Evolutionary conservation across 2,888 invertebrate species (phyloP), one percentile per base, ranked within the genome.

Genomic region (Frankliniella fusca): DNA sequence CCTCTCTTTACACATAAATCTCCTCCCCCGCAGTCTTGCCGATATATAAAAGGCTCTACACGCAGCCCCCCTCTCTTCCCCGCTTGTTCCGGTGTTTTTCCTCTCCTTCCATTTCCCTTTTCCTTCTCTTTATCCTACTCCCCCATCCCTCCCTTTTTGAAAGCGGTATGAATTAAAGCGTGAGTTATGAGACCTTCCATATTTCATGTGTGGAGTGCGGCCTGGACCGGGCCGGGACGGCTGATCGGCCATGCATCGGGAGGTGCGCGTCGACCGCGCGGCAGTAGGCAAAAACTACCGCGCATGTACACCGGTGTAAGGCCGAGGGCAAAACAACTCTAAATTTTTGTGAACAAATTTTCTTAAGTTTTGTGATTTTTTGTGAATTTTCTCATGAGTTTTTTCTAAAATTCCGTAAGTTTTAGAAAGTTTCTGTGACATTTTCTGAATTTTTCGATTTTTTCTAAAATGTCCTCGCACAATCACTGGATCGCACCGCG

Each of bases 1-100:
- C 70, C 70, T 70, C 70, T 70, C 70, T 70, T 70, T 70, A 70
- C 70, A 70, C 70, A 70, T 70, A 70, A 70, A 70, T 70, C 70
- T 70, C 70, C 15, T n/a, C n/a, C 15, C 2, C 70, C 70, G 11
- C 70, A 23, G 70, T 70, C 70, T 70, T 70, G 70, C 70, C 70
- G 70, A 70, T 70, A 20, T 70, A 70, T 70, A 70, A 70, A 70
- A 11, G 70, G 70, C n/a, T n/a, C 61, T 12, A 18, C 61, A 61
- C n/a, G n/a, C 61, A 15, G 61, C 61, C 61, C 15, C 15, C 20
- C 61, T 7, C 61, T 18, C 61, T 15, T 18, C 61, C 61, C 61
- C 61, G 12, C 18, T 61, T 11, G 10, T 61, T 61, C 61, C 61
- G 61, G 61, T 61, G n/a, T 61, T 61, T 61, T 61, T 65, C 65